These are phyloP conservation scores for Heliconius cydno DNA, from an alignment of 2,888 invertebrate species.

Conservation along the genomic window DNA sequence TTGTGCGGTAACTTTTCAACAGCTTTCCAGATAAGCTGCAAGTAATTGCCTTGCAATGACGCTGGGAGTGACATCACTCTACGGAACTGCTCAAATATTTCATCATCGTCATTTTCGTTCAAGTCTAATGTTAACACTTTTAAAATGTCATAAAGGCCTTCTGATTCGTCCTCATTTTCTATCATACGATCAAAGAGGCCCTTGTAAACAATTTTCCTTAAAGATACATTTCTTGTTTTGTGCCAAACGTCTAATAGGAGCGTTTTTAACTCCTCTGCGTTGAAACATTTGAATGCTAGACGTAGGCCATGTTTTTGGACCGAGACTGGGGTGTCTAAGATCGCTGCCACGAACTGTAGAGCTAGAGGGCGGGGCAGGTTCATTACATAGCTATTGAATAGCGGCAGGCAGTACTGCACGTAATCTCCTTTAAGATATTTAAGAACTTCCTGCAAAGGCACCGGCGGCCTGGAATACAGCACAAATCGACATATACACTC, in stretches of 20 bases:
- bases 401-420: slow-evolving; percentile 57
- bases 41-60: slow-evolving; percentile 50
- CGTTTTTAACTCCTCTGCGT: slow-evolving; percentile 53
- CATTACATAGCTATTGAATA: slow-evolving; percentile 58
- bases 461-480: slow-evolving; percentile 59
- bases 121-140: slow-evolving; percentile 56
- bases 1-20: slow-evolving; percentile 56
- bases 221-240: slow-evolving; percentile 59
- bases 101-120: slow-evolving; percentile 59
- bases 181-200: slow-evolving; percentile 54
- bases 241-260: slow-evolving; percentile 57
- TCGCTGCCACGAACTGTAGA: slow-evolving; percentile 55
- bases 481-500: slow-evolving; percentile 60
- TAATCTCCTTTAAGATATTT: slow-evolving; percentile 64
- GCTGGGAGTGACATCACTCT: slow-evolving; percentile 49
- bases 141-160: slow-evolving; percentile 56
- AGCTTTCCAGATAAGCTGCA: slow-evolving; percentile 56
- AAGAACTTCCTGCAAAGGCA: slow-evolving; percentile 54
- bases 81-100: slow-evolving; percentile 54
- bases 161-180: slow-evolving; percentile 46
- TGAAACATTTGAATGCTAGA: slow-evolving; percentile 61
- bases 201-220: slow-evolving; percentile 59
- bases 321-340: slow-evolving; percentile 60
- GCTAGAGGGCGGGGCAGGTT: slow-evolving; percentile 55
- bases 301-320: slow-evolving; percentile 65